Conservation (phyloP, 2,888 invertebrate species). For the Drosophila diplacantha region DNA sequence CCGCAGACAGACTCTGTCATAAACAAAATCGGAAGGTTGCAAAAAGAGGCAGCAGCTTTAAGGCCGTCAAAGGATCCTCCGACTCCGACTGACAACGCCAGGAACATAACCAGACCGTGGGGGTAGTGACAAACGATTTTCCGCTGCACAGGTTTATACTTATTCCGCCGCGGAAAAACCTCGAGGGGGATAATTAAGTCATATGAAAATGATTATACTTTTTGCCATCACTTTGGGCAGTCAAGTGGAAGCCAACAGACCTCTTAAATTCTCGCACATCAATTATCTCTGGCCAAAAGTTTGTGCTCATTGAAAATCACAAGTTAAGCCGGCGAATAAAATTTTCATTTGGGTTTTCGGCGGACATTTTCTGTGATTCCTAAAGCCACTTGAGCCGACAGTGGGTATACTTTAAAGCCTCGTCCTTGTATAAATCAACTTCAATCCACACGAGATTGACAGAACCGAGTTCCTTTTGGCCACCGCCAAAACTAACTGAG, state of each 20-base stretch:
- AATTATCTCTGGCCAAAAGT: constrained; percentile 7
- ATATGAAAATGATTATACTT: constrained; percentile 30
- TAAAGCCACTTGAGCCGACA: constrained; percentile 21
- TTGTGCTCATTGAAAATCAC: constrained; percentile 1
- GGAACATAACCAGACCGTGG: constrained; percentile 15
- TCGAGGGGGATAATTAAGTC: constrained; percentile 23
- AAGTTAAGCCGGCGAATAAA: constrained; percentile 18
- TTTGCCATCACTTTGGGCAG: constrained; percentile 29
- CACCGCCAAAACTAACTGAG: constrained; percentile 20
- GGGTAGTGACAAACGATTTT: constrained; percentile 36
- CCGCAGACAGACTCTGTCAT: constrained; percentile 40
- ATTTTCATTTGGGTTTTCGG: constrained; percentile 6
- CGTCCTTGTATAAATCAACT: constrained; percentile 29
- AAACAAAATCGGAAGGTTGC: constrained; percentile 33
- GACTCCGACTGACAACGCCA: constrained; percentile 23
- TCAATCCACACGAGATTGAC: constrained; percentile 35
- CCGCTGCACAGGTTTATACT: constrained; percentile 29
- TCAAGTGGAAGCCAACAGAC: constrained; percentile 16
- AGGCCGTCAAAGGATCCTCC: constrained; percentile 23
- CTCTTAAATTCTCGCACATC: constrained; percentile 13
- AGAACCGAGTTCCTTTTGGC: constrained; percentile 27
- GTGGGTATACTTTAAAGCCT: constrained; percentile 12
- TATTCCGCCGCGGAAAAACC: not conserved
- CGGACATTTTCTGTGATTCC: constrained; percentile 16
- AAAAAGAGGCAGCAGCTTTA: constrained; percentile 4